Percentiles rank a stretch among this genome's conserved stretches.
phyloP scores from a whole-genome alignment of 2,113 vertebrate genomes.

The Brienomyrus brachyistius region DNA sequence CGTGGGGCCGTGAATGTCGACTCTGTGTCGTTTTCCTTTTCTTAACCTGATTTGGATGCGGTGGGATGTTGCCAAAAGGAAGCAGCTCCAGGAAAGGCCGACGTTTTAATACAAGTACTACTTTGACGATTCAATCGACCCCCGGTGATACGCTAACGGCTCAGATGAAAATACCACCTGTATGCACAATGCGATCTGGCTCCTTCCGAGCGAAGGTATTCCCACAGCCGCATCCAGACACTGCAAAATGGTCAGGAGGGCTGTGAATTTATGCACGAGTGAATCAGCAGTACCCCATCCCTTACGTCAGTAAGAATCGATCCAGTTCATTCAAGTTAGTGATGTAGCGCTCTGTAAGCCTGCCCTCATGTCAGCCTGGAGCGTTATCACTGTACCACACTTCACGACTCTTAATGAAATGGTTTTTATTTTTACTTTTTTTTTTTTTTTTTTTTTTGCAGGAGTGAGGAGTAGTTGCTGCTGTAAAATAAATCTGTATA shows the following conservation, averaged over 20 bases:
- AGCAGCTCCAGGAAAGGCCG: background rate
- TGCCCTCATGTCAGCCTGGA: background rate
- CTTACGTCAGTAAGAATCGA: background rate
- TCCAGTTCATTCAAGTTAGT: background rate
- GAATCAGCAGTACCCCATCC: background rate
- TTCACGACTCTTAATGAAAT: background rate
- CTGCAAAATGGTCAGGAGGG: background rate
- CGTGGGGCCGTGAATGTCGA: background rate
- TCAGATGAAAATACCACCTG: background rate
- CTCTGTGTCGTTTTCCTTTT: background rate
- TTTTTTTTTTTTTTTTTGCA: background rate
- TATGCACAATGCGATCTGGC: background rate
- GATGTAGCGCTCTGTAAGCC: background rate
- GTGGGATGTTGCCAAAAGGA: background rate
- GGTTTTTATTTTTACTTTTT: background rate
- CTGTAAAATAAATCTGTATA: slow-evolving; percentile 16
- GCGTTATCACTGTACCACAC: background rate
- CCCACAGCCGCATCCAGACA: background rate
- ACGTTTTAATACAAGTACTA: background rate
- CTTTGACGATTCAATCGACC: background rate
- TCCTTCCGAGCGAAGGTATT: background rate
- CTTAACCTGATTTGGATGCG: background rate
- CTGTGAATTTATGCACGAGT: background rate
- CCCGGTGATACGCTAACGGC: background rate
- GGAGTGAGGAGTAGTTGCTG: slow-evolving; percentile 8